Evolutionary conservation across 2,888 invertebrate genomes (phyloP).

Genomic region (Diadegma fenestrale): DNA sequence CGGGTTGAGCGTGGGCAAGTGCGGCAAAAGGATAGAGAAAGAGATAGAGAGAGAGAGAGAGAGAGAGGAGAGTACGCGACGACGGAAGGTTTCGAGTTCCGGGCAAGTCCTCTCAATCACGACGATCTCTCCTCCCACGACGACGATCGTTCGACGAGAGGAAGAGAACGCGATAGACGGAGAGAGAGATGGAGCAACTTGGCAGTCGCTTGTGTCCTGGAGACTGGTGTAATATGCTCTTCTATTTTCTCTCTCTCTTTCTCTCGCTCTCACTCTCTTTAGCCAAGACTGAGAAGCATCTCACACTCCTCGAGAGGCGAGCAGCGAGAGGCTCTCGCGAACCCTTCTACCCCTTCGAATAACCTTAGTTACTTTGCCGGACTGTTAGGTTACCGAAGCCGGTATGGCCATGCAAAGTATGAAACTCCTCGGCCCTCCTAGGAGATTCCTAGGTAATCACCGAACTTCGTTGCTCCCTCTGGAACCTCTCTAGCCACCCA

Average conservation of each 20-base stretch:
- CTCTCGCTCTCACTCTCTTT: conserved; percentile 60
- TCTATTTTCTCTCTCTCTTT: conserved; percentile 54
- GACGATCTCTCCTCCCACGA: conserved; percentile 77
- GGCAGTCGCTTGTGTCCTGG: conserved; percentile 69
- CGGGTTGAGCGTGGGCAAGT: conserved; percentile 29
- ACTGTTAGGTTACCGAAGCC: conserved; percentile 82
- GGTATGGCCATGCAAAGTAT: conserved; percentile 81
- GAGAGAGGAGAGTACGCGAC: conserved; percentile 52
- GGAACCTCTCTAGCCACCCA: conserved; percentile 78
- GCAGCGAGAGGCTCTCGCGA: conserved; percentile 60
- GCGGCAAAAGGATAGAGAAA: conserved; percentile 23
- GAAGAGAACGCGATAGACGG: conserved; percentile 13
- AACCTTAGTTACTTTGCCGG: conserved; percentile 84
- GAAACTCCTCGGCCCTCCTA: conserved; percentile 82
- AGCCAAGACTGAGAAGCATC: conserved; percentile 40
- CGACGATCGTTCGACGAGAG: conserved; percentile 78
- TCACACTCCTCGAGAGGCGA: conserved; percentile 47
- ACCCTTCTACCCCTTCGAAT: conserved; percentile 75
- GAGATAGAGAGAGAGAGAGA: conserved; percentile 12
- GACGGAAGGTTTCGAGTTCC: conserved; percentile 69
- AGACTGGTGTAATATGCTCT: conserved; percentile 66
- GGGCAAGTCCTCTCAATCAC: conserved; percentile 78
- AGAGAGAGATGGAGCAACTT: conserved; percentile 60
- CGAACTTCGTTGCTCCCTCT: conserved; percentile 84
- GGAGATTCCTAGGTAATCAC: conserved; percentile 85